These are phyloP conservation scores for Drosophila tanythrix DNA, from an alignment of 2,888 invertebrate species.

Conservation along the genomic window DNA sequence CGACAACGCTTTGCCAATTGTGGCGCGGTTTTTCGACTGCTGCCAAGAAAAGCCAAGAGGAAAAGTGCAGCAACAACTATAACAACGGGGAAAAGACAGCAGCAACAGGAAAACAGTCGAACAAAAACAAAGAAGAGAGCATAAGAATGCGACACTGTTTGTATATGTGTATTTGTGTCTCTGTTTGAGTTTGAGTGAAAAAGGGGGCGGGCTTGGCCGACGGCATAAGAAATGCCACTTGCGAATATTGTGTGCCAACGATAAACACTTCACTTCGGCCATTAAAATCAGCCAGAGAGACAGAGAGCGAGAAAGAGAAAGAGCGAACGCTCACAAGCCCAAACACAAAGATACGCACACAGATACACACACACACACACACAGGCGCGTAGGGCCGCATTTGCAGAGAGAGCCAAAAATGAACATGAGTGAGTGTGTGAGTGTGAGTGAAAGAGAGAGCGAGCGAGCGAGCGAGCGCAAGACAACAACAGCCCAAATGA, in stretches of 20 bases:
- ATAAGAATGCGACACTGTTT: conserved; percentile 58
- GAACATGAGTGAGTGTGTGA: conserved; percentile 51
- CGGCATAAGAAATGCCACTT: conserved; percentile 82
- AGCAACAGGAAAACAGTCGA: conserved; percentile 67
- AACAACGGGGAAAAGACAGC: conserved; percentile 33
- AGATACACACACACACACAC: conserved; percentile 32
- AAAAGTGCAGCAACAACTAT: conserved; percentile 63
- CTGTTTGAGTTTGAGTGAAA: conserved; percentile 55
- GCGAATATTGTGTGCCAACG: conserved; percentile 84
- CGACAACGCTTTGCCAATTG: conserved; percentile 72
- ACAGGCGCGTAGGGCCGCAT: conserved; percentile 17
- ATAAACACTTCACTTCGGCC: conserved; percentile 85
- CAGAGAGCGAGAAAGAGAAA: conserved; percentile 34
- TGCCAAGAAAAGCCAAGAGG: conserved; percentile 72
- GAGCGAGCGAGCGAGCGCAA: conserved; percentile 45
- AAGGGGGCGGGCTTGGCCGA: conserved; percentile 65
- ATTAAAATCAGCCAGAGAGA: conserved; percentile 82
- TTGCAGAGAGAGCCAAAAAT: conserved; percentile 54
- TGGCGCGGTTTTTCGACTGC: conserved; percentile 78
- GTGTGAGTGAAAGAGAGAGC: conserved; percentile 42
- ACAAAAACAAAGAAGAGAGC: conserved; percentile 60
- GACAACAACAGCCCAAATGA: conserved; percentile 77
- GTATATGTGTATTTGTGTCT: conserved; percentile 13
- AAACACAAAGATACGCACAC: conserved; percentile 36
- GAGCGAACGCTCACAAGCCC: conserved; percentile 33